Base-by-base conservation (phyloP, 2,113 vertebrate species). In the Hippocampus guttulatus region DNA sequence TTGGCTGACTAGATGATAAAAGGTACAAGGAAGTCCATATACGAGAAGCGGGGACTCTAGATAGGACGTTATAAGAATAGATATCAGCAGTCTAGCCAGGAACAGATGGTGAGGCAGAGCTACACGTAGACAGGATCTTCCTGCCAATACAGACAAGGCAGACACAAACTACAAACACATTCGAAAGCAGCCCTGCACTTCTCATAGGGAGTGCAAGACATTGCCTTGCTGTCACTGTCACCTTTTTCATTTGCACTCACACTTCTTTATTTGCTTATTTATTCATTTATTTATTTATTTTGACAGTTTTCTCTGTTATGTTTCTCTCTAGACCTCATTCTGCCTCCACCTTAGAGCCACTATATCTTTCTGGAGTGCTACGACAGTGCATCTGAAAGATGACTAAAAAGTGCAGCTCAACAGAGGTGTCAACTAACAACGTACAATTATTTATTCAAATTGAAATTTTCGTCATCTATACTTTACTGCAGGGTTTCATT, bases 91-190 rank as follows among this genome's bases (percentile, higher is more conserved):
- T 85, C 84, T 79, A 73, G 81, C 87, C 82, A 80, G 78, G 85
- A 91, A 84, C 90, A 92, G 89, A 92, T 91, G 91, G 90, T 81
- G 81, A 84, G 88, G 87, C 81, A 69, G 76, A 84, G 85, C 83
- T 78, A 81, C 52, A 51, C 83, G 84, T 82, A 88, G 85, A 86
- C 87, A 83, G 77, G 67, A 75, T 85, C 81, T 73, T 87, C 75
- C 85, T 88, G 88, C 84, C 84, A 89, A 76, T 77, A 85, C 75
- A 57, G 65, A 73, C 38, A 82, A 75, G 79, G 82, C 79, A 75
- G 66, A 72, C 33, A 15, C 25, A 55, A 55, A 38, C n/a, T 11
- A 64, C 70, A 68, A 45, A 63, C 68, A 66, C 68, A 84, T 41
- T 79, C 57, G 80, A 67, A 76, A 62, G 79, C 70, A 64, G 49